Conservation (phyloP, 1,140 invertebrate species). For the Sesamia nonagrioides region DNA sequence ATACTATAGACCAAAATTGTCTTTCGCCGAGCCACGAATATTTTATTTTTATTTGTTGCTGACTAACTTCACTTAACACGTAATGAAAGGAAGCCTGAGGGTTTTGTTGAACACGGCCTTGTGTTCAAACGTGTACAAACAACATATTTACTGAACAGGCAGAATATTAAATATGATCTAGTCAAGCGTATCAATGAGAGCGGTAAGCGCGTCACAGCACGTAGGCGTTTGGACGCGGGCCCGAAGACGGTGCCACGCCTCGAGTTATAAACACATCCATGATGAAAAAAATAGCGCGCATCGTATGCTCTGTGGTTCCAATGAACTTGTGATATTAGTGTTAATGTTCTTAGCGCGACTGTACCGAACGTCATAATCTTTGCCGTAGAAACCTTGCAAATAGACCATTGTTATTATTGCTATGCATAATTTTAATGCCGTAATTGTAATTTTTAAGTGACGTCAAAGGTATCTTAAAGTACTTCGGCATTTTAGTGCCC, state of each 20-base stretch:
- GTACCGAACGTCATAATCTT: not conserved
- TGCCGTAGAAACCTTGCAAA: slow-evolving; percentile 29
- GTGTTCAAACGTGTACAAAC: not conserved
- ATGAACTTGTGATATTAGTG: slow-evolving; percentile 42
- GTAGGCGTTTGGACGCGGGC: slow-evolving; percentile 67
- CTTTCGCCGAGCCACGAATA: not conserved
- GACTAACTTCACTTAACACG: not conserved
- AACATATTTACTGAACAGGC: slow-evolving; percentile 5
- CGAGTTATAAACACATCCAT: slow-evolving; percentile 59
- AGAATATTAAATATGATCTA: slow-evolving; percentile 45
- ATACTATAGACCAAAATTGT: not conserved
- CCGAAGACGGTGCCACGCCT: slow-evolving; percentile 57
- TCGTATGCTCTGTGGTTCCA: slow-evolving; percentile 20
- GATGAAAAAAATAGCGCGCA: slow-evolving; percentile 6
- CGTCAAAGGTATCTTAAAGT: slow-evolving; percentile 1
- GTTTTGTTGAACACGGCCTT: slow-evolving; percentile 12
- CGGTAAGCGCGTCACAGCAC: slow-evolving; percentile 33
- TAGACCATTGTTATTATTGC: slow-evolving; percentile 8
- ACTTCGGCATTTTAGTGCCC: not conserved
- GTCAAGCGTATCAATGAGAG: slow-evolving; percentile 40
- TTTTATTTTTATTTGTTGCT: not conserved
- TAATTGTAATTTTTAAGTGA: not conserved
- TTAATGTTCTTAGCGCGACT: slow-evolving; percentile 17
- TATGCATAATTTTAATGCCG: slow-evolving; percentile 4
- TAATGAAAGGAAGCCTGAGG: not conserved